Base-by-base conservation (phyloP, 2,888 invertebrate genomes). In the Scelioninae gen. 1 region DNA sequence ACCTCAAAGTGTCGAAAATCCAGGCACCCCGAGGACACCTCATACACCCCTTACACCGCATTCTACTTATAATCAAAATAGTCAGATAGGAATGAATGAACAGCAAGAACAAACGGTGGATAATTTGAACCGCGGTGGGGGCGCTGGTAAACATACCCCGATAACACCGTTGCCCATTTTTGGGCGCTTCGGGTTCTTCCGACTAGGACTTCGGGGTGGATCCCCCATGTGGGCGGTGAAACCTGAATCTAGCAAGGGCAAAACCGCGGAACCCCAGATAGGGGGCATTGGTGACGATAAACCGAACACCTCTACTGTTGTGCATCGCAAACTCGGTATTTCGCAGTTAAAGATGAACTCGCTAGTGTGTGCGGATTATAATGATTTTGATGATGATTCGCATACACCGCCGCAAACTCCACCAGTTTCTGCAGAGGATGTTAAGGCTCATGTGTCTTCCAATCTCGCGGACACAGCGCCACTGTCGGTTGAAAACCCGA, bases 211-310 rank as follows among this genome's bases (percentile, higher is more conserved):
- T 3, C 92, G 94, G 81, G 96, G 96, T 23, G 95, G 95, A 5
- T 94, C 95, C 0, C 95, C 95, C 0, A 94, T 95, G 93, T 95
- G 95, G 95, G 92, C 93, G 1, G 93, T 91, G 0, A 92, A 94
- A 91, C 87, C 92, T 0, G 92, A 92, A 38, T 93, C 90, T 7
- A 92, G 91, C 72, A 92, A 92, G 69, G 90, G 91, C 0, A 92
- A 92, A 74, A 90, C 89, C 0, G 87, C 88, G 0, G 89, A 92
- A 90, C 86, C 93, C 86, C 85, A 93, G 90, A 60, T 93, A 69
- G 92, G 93, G 11, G 82, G 90, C 87, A 85, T 91, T 88, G 66
- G 91, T 90, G 87, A 93, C 86, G 93, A 94, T 45, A 94, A 94
- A 87, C 91, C 93, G 0, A 90, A 91, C 11, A 93, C 92, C 9